Conservation (phyloP, 2,888 invertebrate genomes). For the Drosophila cyrtoloma region DNA sequence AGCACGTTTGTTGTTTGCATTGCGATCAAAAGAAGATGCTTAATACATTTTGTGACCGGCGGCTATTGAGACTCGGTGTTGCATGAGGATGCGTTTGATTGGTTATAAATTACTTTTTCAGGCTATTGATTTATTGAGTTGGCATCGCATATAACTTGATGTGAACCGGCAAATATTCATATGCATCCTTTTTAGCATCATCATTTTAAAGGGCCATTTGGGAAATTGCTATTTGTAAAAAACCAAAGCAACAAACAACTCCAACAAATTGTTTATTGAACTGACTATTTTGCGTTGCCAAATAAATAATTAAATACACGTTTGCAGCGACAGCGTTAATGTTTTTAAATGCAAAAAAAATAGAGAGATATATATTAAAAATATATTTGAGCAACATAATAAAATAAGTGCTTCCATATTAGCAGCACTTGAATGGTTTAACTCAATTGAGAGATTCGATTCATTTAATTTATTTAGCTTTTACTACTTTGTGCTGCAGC, state of each 20-base stretch:
- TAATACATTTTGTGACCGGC: slow-evolving; percentile 64
- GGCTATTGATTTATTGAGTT: slow-evolving; percentile 40
- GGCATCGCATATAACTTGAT: slow-evolving; percentile 27
- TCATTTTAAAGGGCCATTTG: neutral
- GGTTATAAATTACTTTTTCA: slow-evolving; percentile 68
- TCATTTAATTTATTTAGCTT: slow-evolving; percentile 11
- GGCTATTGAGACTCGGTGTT: slow-evolving; percentile 52
- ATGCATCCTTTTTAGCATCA: neutral
- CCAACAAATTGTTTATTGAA: slow-evolving; percentile 15
- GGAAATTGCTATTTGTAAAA: neutral
- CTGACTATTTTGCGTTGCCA: slow-evolving; percentile 15
- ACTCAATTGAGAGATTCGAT: slow-evolving; percentile 3
- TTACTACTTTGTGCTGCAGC: slow-evolving; percentile 27
- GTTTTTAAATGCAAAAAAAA: neutral
- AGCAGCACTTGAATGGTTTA: neutral
- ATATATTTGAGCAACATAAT: neutral
- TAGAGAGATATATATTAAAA: neutral
- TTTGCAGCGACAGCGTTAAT: neutral
- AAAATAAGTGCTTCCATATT: neutral
- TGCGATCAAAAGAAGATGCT: slow-evolving; percentile 48
- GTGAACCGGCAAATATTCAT: slow-evolving; percentile 7
- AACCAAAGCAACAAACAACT: slow-evolving; percentile 13
- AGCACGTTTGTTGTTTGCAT: slow-evolving; percentile 8
- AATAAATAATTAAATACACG: slow-evolving; percentile 2
- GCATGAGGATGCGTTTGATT: slow-evolving; percentile 71